Evolutionary conservation across 2,797 vertebrate species (phyloP).

Genomic region (Fistularia tabacaria): DNA sequence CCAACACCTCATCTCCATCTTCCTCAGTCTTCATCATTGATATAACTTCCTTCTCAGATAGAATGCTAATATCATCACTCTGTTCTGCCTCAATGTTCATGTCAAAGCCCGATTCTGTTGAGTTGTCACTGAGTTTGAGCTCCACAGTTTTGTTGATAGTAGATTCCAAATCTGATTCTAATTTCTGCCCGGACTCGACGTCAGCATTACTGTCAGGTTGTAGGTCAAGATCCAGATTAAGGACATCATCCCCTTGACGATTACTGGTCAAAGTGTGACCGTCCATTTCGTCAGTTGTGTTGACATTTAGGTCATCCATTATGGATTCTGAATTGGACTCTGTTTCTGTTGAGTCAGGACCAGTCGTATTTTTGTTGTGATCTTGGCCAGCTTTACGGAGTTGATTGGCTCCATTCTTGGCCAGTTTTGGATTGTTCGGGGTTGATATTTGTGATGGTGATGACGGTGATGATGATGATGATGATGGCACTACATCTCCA

Average conservation of each 20-base stretch:
- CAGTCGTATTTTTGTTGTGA: constrained; percentile 85
- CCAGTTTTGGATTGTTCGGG: constrained; percentile 88
- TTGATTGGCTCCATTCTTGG: constrained; percentile 95
- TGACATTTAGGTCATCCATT: constrained; percentile 49
- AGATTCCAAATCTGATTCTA: constrained; percentile 51
- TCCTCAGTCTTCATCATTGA: constrained; percentile 64
- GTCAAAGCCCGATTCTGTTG: constrained; percentile 58
- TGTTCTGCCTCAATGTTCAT: constrained; percentile 69
- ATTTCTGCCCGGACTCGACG: constrained; percentile 64
- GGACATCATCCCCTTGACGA: constrained; percentile 67
- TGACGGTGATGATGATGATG: constrained; percentile 68
- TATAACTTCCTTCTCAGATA: constrained; percentile 72
- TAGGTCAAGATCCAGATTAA: constrained; percentile 51
- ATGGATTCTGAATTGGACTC: constrained; percentile 37
- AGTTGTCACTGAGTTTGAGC: constrained; percentile 46
- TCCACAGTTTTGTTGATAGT: constrained; percentile 35
- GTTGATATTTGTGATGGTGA: constrained; percentile 58
- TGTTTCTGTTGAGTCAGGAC: constrained; percentile 22
- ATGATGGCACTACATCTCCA: constrained; percentile 64
- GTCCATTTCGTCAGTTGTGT: constrained; percentile 34
- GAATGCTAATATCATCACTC: constrained; percentile 76
- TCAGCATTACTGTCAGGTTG: constrained; percentile 22
- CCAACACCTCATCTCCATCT: constrained; percentile 44
- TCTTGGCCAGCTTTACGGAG: constrained; percentile 91
- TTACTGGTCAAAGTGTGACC: constrained; percentile 50